Conservation (phyloP, 2,888 invertebrate species). For the Phoenoteleia sp. region DNA sequence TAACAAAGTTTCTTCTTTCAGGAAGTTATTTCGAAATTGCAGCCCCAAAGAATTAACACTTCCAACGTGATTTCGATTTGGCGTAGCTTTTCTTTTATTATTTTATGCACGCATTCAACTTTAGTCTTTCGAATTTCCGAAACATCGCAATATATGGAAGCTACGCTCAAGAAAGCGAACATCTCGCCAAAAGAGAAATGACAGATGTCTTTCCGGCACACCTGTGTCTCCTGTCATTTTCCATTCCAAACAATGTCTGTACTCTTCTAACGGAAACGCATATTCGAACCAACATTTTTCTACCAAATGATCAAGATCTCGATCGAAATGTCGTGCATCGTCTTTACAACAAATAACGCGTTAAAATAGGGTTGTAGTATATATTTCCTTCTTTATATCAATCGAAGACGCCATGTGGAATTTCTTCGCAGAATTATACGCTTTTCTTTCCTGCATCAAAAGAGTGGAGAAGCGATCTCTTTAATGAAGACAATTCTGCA, state of each 20-base stretch:
- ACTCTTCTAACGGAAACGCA: conserved; percentile 55
- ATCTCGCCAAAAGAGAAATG: conserved; percentile 68
- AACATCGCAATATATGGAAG: conserved; percentile 66
- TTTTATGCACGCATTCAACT: conserved; percentile 63
- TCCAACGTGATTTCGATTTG: conserved; percentile 35
- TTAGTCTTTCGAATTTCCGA: conserved; percentile 66
- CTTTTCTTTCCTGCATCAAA: too few species aligned
- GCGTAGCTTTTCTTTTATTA: conserved; percentile 29
- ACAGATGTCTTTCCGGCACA: conserved; percentile 73
- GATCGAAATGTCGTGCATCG: conserved; percentile 55
- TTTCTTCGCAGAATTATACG: too few species aligned
- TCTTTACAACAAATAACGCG: conserved; percentile 64
- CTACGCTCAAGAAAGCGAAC: conserved; percentile 62
- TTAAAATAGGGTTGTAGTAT: conserved; percentile 40
- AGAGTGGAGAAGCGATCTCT: too few species aligned
- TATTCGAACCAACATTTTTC: conserved; percentile 66
- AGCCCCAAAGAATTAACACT: conserved; percentile 29
- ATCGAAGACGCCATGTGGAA: conserved; percentile 12
- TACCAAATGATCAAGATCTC: conserved; percentile 61
- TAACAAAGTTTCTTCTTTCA: too few species aligned
- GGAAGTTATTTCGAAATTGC: not conserved
- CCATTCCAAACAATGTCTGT: conserved; percentile 60
- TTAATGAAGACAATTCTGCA: too few species aligned
- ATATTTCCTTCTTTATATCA: not conserved
- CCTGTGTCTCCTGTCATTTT: conserved; percentile 71